These are phyloP conservation scores for Drosophila ercepeae DNA, from an alignment of 1,140 invertebrate genomes.

Conservation along the genomic window DNA sequence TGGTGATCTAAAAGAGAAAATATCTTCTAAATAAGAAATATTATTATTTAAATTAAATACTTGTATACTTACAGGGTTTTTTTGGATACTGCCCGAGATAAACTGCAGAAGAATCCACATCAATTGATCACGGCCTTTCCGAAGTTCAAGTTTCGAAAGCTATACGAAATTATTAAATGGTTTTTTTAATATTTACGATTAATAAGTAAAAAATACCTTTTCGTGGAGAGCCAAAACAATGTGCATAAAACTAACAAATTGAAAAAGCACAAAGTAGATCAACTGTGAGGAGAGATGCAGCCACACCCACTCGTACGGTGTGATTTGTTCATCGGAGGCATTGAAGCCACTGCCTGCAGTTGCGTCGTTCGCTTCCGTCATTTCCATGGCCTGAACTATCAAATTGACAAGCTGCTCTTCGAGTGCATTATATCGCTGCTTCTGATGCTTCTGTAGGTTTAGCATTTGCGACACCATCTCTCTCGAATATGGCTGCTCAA, in stretches of 20 bases:
- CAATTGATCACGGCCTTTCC: constrained; percentile 95
- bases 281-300: constrained; percentile 96
- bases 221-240: constrained; percentile 95
- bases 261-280: constrained; percentile 97
- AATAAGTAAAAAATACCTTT: constrained; percentile 85
- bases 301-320: constrained; percentile 89
- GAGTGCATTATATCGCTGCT: constrained; percentile 93
- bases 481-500: constrained; percentile 97
- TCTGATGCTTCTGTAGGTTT: constrained; percentile 91
- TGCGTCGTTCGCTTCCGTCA: constrained; percentile 89
- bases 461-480: constrained; percentile 98
- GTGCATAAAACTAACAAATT: constrained; percentile 96
- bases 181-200: constrained; percentile 6
- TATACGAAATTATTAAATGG: constrained; percentile 69
- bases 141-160: constrained; percentile 91
- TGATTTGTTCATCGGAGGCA: constrained; percentile 73
- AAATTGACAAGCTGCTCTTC: constrained; percentile 97
- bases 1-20: constrained; percentile 87
- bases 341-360: constrained; percentile 74
- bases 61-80: constrained; percentile 90
- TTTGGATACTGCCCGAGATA: constrained; percentile 97
- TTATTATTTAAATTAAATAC: neutral
- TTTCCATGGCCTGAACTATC: constrained; percentile 96
- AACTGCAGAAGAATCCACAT: constrained; percentile 99
- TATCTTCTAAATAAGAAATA: neutral